Base-by-base conservation (phyloP, 2,888 invertebrate species). In the Venusia cambrica region DNA sequence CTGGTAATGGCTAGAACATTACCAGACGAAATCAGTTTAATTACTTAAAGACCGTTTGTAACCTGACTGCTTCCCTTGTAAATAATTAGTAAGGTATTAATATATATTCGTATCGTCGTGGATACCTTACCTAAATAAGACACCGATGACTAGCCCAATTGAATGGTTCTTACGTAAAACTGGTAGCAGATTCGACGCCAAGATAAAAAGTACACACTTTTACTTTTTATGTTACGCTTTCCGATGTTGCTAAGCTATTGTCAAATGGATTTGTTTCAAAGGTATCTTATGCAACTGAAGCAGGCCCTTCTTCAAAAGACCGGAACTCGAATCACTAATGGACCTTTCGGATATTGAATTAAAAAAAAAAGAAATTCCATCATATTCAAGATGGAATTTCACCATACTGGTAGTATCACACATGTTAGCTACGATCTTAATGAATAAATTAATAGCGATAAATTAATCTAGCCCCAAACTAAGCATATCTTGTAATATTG, bases 191-290 rank as follows among this genome's bases (percentile, higher is more conserved):
- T 67, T 58, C 58, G 62, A 62, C 51, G 54, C 29, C 38, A 40
- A 56, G 57, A 60, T 58, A 63, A 65, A 63, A 62, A 62, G 48
- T 34, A 33, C 38, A 45, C 38, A 73, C 79, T 81, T 79, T 79
- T 75, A 75, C 78, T 80, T 78, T 75, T 75, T 73, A 46, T 6
- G 57, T 60, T 61, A 62, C 66, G 62, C 62, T 64, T 62, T 66
- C 61, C 48, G 57, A 35, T 27, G 35, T 38, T 45, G 41, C 32
- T 45, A 48, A 48, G 57, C 50, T 44, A 51, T 48, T 46, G 48
- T 39, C 39, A 44, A 50, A 45, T 47, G 38, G 39, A 44, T 41
- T 45, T 30, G 39, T 25, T 39, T 17, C 12, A 12, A 38, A 30
- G 17, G 31, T 14, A 17, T 26, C 27, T 44, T 47, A 41, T 16